Conservation (phyloP, 2,797 vertebrate species). For the Enteromius thamalakanensis region DNA sequence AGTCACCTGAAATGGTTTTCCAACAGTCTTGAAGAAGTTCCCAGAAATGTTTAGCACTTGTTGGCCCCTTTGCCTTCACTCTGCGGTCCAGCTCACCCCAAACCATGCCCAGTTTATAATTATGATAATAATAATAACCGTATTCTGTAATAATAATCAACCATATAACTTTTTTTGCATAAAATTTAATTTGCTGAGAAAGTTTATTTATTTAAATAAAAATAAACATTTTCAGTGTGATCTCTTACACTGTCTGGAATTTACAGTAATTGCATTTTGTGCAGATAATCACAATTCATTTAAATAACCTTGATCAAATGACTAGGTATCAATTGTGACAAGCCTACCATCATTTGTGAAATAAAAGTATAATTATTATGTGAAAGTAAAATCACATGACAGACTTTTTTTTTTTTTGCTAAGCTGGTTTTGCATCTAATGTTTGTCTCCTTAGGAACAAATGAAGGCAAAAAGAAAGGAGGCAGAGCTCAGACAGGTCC, state of each 20-base stretch:
- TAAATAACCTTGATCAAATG: neutral
- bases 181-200: neutral
- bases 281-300: neutral
- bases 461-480: conserved; percentile 98
- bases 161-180: too few species aligned
- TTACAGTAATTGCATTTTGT: neutral
- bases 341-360: neutral
- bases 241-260: neutral
- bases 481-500: conserved; percentile 92
- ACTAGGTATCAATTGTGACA: neutral
- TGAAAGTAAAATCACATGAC: neutral
- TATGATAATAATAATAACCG: too few species aligned
- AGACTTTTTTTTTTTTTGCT: neutral
- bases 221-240: neutral
- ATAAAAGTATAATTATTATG: neutral
- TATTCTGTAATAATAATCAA: neutral
- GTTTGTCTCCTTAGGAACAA: conserved; percentile 82
- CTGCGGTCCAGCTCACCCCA: too few species aligned
- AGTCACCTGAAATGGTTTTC: too few species aligned
- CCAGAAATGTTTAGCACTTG: too few species aligned
- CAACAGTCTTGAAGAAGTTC: too few species aligned
- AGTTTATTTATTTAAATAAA: neutral
- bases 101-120: neutral
- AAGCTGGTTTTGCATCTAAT: conserved; percentile 14
- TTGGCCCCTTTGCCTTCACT: too few species aligned